Evolutionary conservation across 2,888 invertebrate species (phyloP).

Genomic region (Drosophila sordidula): DNA sequence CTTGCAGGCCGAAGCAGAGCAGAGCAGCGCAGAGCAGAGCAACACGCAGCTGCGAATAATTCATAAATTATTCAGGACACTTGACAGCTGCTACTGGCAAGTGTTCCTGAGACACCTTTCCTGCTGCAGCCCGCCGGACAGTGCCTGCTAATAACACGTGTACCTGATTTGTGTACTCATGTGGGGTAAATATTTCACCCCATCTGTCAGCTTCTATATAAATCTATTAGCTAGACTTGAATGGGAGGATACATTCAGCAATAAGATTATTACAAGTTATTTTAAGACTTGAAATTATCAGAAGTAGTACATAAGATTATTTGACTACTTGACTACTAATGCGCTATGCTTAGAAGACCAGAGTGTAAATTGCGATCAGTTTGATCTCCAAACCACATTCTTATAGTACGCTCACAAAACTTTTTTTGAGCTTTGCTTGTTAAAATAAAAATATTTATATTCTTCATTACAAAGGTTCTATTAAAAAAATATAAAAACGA

Average conservation of each 20-base stretch:
- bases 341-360: too few species aligned
- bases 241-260: neutral
- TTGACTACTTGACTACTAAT: too few species aligned
- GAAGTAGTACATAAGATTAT: neutral
- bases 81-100: slow-evolving; percentile 75
- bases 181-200: neutral
- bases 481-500: too few species aligned
- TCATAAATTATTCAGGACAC: slow-evolving; percentile 74
- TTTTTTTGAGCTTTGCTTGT: too few species aligned
- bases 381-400: too few species aligned
- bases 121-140: slow-evolving; percentile 23
- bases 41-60: slow-evolving; percentile 58
- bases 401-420: too few species aligned
- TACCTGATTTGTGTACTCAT: slow-evolving; percentile 36
- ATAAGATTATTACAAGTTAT: neutral
- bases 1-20: neutral
- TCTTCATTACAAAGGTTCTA: too few species aligned
- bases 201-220: neutral
- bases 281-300: neutral
- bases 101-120: slow-evolving; percentile 25
- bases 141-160: slow-evolving; percentile 43
- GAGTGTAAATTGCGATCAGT: too few species aligned
- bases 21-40: too few species aligned
- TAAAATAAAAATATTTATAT: too few species aligned
- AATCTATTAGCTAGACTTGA: neutral